Conservation (phyloP, 2,888 invertebrate species). For the Tenthredo scrophulariae region DNA sequence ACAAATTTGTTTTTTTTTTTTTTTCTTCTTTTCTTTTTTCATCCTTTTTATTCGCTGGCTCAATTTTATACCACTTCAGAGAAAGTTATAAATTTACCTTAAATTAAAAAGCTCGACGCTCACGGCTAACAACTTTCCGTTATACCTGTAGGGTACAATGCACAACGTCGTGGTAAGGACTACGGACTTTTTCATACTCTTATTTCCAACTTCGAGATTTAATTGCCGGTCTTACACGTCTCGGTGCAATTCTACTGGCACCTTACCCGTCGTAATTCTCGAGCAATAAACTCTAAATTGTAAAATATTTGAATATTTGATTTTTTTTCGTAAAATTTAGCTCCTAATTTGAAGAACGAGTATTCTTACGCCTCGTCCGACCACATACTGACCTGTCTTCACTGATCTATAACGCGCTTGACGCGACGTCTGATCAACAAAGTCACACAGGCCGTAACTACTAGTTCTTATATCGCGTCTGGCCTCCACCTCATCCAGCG, state of each 20-base stretch:
- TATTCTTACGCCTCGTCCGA: background rate
- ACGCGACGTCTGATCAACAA: constrained; percentile 5
- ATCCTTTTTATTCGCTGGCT: background rate
- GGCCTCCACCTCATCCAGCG: background rate
- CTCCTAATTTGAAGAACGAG: background rate
- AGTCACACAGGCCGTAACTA: background rate
- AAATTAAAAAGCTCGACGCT: background rate
- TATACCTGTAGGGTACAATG: background rate
- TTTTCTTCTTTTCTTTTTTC: too few species aligned
- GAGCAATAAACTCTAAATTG: background rate
- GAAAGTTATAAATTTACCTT: background rate
- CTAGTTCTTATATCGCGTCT: background rate
- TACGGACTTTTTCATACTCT: background rate
- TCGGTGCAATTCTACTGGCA: background rate
- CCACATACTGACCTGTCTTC: constrained; percentile 10
- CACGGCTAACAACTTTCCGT: background rate
- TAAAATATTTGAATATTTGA: background rate
- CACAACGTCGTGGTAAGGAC: background rate
- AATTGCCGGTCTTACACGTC: background rate
- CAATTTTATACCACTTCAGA: background rate
- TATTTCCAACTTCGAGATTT: background rate
- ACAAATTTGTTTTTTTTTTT: background rate
- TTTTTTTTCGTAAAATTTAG: background rate
- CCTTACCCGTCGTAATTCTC: background rate
- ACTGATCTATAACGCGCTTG: background rate